phyloP scores from a whole-genome alignment of 2,113 vertebrate species.

The Austrofundulus limnaeus region DNA sequence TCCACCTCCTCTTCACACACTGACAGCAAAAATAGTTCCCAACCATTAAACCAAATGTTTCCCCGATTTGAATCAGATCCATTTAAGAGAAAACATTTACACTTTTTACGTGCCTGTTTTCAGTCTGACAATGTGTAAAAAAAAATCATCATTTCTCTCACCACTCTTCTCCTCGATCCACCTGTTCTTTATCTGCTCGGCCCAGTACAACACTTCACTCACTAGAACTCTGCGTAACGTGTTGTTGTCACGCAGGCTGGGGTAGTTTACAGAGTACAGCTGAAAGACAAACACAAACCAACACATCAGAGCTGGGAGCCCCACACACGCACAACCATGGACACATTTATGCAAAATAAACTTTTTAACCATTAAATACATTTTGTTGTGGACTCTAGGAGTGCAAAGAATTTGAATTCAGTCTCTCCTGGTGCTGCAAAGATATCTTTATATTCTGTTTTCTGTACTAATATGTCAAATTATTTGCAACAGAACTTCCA shows the following conservation, averaged over 20 bases:
- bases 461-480: too few relatives aligned
- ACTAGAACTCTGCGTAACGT: conserved; percentile 80
- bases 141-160: not conserved
- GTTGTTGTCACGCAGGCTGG: conserved; percentile 88
- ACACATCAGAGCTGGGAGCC: not conserved
- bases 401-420: too few relatives aligned
- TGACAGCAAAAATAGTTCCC: not conserved
- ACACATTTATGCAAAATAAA: not conserved
- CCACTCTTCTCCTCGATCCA: conserved; percentile 46
- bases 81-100: not conserved
- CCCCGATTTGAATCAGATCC: not conserved
- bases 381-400: too few relatives aligned
- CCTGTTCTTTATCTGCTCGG: conserved; percentile 73
- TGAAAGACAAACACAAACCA: conserved; percentile 47
- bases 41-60: not conserved
- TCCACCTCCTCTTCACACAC: conserved; percentile 26
- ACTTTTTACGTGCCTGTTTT: conserved; percentile 17
- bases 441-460: too few relatives aligned
- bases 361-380: too few relatives aligned
- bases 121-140: not conserved
- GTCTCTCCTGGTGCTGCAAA: too few relatives aligned
- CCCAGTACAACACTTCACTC: conserved; percentile 79
- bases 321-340: not conserved
- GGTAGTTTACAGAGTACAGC: conserved; percentile 87
- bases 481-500: too few relatives aligned